Conservation (phyloP, 2,888 invertebrate species). For the Perithous albicinctus region DNA sequence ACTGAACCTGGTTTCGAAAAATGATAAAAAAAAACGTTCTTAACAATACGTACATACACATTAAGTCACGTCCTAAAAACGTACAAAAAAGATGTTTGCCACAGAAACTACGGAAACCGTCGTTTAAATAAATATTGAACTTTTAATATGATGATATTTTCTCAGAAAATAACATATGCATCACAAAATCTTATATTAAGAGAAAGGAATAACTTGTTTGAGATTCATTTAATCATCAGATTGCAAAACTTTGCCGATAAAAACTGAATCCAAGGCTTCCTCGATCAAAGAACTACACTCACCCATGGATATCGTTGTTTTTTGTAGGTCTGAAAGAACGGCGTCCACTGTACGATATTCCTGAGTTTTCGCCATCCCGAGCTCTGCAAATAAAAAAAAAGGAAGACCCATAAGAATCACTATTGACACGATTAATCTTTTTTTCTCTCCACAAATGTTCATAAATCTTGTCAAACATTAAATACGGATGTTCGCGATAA, state of each 20-base stretch:
- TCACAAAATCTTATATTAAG: no score
- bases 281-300: conserved; percentile 61
- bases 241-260: neutral
- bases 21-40: neutral
- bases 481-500: neutral
- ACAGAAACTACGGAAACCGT: no score
- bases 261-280: conserved; percentile 1
- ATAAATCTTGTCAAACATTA: neutral
- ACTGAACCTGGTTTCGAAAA: conserved; percentile 86
- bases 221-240: neutral
- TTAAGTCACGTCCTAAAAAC: neutral
- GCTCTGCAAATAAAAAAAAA: conserved; percentile 88
- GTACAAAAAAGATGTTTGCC: no score
- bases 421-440: neutral
- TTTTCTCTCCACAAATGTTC: neutral
- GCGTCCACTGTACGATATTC: conserved; percentile 98
- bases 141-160: neutral
- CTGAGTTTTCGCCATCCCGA: conserved; percentile 97
- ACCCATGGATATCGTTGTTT: conserved; percentile 98
- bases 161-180: neutral
- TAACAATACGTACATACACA: neutral
- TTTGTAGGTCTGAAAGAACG: conserved; percentile 98
- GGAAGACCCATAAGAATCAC: conserved; percentile 14
- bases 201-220: neutral
- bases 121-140: no score